A percentile compares a stretch with the other conserved stretches of the same genome.
Conservation (phyloP, 2,888 invertebrate genomes). For the Parnassius orleans region DNA sequence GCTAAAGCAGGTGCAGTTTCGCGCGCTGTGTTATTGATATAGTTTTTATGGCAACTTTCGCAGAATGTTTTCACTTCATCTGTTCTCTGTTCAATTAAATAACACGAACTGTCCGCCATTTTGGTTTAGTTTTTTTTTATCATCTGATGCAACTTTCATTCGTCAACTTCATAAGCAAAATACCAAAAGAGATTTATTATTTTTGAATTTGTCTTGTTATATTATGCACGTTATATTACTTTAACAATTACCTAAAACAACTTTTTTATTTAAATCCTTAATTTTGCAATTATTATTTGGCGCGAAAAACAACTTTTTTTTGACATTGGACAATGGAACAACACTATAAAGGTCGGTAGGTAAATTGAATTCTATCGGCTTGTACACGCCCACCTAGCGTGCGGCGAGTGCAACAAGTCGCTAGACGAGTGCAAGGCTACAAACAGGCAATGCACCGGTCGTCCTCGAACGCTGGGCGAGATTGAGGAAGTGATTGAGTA, state of each 20-base stretch:
- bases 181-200: too few relatives aligned
- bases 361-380: conserved; percentile 27
- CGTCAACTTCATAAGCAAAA: too few relatives aligned
- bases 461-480: conserved; percentile 22
- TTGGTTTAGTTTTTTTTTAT: conserved; percentile 7
- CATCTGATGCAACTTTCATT: neutral
- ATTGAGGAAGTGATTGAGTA: conserved; percentile 28
- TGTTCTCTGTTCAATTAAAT: conserved; percentile 14
- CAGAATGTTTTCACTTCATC: conserved; percentile 22
- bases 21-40: conserved; percentile 11
- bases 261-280: neutral
- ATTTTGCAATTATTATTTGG: neutral
- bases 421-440: conserved; percentile 24
- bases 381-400: conserved; percentile 18
- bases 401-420: conserved; percentile 24
- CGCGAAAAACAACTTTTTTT: neutral
- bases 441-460: conserved; percentile 20
- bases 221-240: too few relatives aligned
- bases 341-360: conserved; percentile 12
- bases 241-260: neutral
- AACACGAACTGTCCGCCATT: conserved; percentile 6
- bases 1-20: conserved; percentile 12
- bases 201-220: too few relatives aligned
- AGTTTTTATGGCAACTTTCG: conserved; percentile 23
- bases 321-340: neutral